These are phyloP conservation scores for Spisula solida DNA, from an alignment of 2,888 invertebrate species.

Conservation along the genomic window DNA sequence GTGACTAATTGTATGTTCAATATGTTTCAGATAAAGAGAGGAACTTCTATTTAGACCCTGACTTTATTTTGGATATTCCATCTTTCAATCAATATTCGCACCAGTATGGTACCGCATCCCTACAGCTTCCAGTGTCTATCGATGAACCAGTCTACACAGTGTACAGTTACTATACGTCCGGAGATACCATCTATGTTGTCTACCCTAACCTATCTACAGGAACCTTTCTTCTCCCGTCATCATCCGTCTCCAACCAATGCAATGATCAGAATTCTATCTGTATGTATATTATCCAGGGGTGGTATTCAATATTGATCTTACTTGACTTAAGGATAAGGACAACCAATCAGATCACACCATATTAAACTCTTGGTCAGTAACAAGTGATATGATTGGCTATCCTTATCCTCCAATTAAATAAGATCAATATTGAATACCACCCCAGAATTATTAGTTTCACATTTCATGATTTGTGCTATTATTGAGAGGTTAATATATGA, in stretches of 20 bases:
- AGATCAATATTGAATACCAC: no score
- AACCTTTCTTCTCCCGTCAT: slow-evolving; percentile 76
- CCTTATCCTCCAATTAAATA: no score
- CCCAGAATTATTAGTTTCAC: no score
- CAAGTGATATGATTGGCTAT: no score
- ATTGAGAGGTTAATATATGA: no score
- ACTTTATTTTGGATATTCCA: slow-evolving; percentile 75
- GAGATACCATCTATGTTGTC: slow-evolving; percentile 82
- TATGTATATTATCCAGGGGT: slow-evolving; percentile 60
- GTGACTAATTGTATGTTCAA: neutral
- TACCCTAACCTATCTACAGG: slow-evolving; percentile 77
- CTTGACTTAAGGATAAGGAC: no score
- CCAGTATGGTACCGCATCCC: slow-evolving; percentile 77
- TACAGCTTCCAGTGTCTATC: slow-evolving; percentile 60
- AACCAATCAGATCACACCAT: no score
- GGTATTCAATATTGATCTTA: no score
- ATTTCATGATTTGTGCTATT: no score
- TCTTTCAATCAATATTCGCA: slow-evolving; percentile 77
- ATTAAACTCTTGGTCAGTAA: no score
- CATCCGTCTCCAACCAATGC: slow-evolving; percentile 76
- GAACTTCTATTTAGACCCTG: slow-evolving; percentile 84
- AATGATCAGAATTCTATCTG: slow-evolving; percentile 82
- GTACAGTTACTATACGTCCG: slow-evolving; percentile 75
- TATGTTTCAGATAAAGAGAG: slow-evolving; percentile 81
- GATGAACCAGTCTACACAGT: slow-evolving; percentile 57